Evolutionary conservation across 1,140 invertebrate species (phyloP).

Genomic region (Oedothorax gibbosus): DNA sequence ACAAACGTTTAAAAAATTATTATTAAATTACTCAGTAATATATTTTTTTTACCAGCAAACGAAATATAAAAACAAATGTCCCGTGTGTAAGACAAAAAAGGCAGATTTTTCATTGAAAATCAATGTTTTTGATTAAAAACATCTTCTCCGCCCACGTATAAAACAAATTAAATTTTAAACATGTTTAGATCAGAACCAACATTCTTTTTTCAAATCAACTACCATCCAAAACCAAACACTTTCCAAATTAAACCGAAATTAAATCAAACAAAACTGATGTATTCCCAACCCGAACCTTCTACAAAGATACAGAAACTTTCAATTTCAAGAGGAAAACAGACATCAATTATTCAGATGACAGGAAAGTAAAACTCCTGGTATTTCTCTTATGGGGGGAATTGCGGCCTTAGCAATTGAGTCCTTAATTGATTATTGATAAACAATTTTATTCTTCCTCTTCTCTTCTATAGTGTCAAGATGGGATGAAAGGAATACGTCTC

Average conservation of each 20-base stretch:
- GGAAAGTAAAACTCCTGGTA: conserved; percentile 27
- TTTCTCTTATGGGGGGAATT: conserved; percentile 1
- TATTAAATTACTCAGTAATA: too few species aligned
- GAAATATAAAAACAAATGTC: too few species aligned
- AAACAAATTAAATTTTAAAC: too few species aligned
- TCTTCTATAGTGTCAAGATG: neutral
- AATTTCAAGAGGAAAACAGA: conserved; percentile 12
- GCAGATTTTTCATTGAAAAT: too few species aligned
- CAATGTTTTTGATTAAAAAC: too few species aligned
- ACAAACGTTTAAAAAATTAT: too few species aligned
- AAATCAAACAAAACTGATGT: neutral
- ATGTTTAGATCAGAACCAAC: neutral
- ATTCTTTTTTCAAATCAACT: neutral
- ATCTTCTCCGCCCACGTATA: too few species aligned
- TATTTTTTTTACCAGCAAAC: too few species aligned
- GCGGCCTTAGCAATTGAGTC: conserved; percentile 30
- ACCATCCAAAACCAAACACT: conserved; percentile 15
- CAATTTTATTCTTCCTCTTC: conserved; percentile 40
- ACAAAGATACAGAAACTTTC: conserved; percentile 53
- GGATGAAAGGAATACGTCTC: conserved; percentile 12
- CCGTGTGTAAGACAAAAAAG: too few species aligned
- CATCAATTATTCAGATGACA: conserved; percentile 52
- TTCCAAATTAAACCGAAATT: conserved; percentile 41
- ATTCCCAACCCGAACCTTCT: conserved; percentile 33
- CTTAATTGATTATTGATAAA: conserved; percentile 60